Base-by-base conservation (phyloP, 2,797 vertebrate genomes). In the Tympanoctomys barrerae region DNA sequence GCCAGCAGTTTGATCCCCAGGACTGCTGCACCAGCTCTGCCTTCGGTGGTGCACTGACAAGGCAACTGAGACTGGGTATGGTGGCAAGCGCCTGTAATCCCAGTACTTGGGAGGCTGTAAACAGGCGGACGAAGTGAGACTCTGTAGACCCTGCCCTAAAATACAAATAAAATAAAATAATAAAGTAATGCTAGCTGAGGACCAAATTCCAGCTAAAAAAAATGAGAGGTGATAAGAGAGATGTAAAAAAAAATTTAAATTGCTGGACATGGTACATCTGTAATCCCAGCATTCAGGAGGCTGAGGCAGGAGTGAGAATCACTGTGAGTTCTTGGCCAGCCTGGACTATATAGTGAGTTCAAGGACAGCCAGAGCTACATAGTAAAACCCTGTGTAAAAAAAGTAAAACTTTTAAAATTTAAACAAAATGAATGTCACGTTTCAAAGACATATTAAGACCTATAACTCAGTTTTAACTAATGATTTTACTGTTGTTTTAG, bases 401-500 rank as follows among this genome's bases (percentile, higher is more conserved):
- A 57, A 16, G 16, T 16, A 71, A 39, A 73, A 42, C 14, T 8
- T 26, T 61, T 68, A 89, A 68, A 36, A 22, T 46, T 31, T 31
- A 78, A 89, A 42, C 42, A 42, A 42, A 42, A 42, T 42, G 70
- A 75, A 91, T 39, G 6, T 7, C 14, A 14, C 2, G 1, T 71
- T 64, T 79, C 64, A 88, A 1, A 33, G 21, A 68, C n/a, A 1
- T 14, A 92, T 26, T 7, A 70, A 89, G 52, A 22, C 80, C 80
- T 11, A 86, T 10, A 26, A 93, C 59, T 64, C n/a, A 94, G 46
- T 19, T 94, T 87, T 26, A 82, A 70, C 22, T 64, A 81, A 91
- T 52, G 81, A 83, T 52, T 90, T 90, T 86, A 36, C 33, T 87
- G 71, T 61, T 26, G 18, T 81, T 79, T 66, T 70, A 57, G 14